These are phyloP conservation scores for Drosophila ustulata DNA, from an alignment of 2,888 invertebrate genomes.

Conservation along the genomic window DNA sequence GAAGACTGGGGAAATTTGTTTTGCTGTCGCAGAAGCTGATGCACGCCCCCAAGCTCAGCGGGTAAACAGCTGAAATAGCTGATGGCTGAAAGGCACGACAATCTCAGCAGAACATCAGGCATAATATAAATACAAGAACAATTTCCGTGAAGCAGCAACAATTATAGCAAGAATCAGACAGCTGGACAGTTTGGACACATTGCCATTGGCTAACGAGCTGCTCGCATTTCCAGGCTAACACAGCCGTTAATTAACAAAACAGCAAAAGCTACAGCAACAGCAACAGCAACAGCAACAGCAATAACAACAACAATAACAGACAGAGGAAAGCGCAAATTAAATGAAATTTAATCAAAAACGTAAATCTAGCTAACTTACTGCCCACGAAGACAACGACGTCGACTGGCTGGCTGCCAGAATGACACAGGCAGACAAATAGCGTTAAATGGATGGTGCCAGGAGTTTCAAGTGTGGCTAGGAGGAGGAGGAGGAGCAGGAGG, in stretches of 20 bases:
- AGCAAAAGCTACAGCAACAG: conserved; percentile 29
- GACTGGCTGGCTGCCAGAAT: conserved; percentile 55
- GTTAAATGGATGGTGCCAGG: conserved; percentile 34
- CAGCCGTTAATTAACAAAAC: conserved; percentile 64
- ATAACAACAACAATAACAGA: conserved; percentile 25
- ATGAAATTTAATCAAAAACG: conserved; percentile 77
- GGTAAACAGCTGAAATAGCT: not conserved
- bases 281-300: conserved; percentile 20
- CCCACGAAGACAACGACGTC: conserved; percentile 31
- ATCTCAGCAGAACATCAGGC: conserved; percentile 24
- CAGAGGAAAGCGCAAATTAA: conserved; percentile 63
- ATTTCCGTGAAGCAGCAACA: conserved; percentile 36
- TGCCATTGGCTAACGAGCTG: conserved; percentile 56
- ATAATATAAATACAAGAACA: conserved; percentile 24
- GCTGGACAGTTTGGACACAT: conserved; percentile 28
- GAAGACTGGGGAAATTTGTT: conserved; percentile 1
- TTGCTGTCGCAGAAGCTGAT: conserved; percentile 5
- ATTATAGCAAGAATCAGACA: conserved; percentile 32
- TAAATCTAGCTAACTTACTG: conserved; percentile 70
- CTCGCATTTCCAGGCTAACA: conserved; percentile 52
- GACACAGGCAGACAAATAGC: conserved; percentile 52
- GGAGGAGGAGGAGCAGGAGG: not conserved
- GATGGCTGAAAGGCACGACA: conserved; percentile 9
- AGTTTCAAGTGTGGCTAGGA: not conserved
- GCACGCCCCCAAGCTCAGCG: not conserved